Percentiles rank a stretch among this genome's conserved stretches.
Conservation (phyloP, 2,113 vertebrate genomes). For the Oreochromis aureus region DNA sequence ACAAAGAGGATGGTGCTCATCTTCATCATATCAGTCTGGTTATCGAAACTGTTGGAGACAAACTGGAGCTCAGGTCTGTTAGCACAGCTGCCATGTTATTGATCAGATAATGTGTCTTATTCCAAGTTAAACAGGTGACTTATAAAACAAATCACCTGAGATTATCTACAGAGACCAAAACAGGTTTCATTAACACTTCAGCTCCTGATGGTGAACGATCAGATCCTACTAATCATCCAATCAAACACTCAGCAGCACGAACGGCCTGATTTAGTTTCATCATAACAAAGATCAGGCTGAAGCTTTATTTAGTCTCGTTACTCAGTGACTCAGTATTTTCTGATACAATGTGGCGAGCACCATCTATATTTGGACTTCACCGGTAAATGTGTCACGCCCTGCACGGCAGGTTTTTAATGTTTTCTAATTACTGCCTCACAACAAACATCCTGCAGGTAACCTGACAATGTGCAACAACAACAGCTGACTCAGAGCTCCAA, state of each 20-base stretch:
- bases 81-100: background rate
- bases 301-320: accelerated
- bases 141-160: too few relatives aligned
- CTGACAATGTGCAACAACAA: background rate
- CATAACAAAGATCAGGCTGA: background rate
- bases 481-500: background rate
- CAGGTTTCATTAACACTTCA: background rate
- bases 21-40: background rate
- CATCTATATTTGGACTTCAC: background rate
- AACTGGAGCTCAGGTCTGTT: background rate
- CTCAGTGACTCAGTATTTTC: background rate
- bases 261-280: background rate
- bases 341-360: background rate
- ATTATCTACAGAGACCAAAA: background rate
- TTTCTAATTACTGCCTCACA: background rate
- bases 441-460: background rate
- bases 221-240: background rate
- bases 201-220: accelerated
- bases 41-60: background rate
- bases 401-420: constrained; percentile 31
- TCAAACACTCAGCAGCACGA: background rate
- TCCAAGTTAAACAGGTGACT: background rate
- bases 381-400: background rate
- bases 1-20: background rate
- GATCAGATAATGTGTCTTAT: accelerated